A percentile compares a stretch with the other conserved stretches of the same genome.
phyloP scores from a whole-genome alignment of 2,113 vertebrate genomes.

The Phalacrocorax carbo region DNA sequence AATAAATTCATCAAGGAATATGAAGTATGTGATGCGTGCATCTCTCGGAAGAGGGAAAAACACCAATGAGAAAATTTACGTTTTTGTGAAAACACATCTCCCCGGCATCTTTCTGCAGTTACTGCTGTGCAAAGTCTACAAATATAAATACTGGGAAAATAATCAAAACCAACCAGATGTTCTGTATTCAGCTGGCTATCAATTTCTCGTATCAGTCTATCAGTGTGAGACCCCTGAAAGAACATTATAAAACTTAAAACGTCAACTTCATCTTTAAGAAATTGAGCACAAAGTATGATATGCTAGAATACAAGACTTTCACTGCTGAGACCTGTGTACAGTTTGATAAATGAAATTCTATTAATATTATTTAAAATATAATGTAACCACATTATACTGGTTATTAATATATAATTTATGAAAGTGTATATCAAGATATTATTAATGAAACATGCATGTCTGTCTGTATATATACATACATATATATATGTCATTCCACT shows the following conservation, averaged over 20 bases:
- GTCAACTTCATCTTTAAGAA: not conserved
- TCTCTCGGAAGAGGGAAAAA: not conserved
- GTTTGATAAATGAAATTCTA: not conserved
- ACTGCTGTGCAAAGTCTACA: not conserved
- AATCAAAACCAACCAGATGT: not conserved
- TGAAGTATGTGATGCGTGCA: not conserved
- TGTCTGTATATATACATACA: not conserved
- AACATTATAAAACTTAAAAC: not conserved
- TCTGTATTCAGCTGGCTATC: not conserved
- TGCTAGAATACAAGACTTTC: not conserved
- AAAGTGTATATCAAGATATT: not conserved
- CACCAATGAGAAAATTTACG: not conserved
- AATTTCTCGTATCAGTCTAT: not conserved
- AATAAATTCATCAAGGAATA: not conserved
- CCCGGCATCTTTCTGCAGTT: not conserved
- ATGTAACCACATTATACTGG: not conserved
- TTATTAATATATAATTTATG: not conserved
- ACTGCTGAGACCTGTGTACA: not conserved
- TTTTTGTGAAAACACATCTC: not conserved
- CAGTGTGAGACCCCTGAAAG: not conserved
- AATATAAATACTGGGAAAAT: not conserved
- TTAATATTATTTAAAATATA: not conserved
- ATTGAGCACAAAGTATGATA: not conserved
- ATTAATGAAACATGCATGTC: not conserved
- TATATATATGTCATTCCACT: not conserved